Evolutionary conservation across 2,797 vertebrate genomes (phyloP).

Genomic region (Notamacropus eugenii): DNA sequence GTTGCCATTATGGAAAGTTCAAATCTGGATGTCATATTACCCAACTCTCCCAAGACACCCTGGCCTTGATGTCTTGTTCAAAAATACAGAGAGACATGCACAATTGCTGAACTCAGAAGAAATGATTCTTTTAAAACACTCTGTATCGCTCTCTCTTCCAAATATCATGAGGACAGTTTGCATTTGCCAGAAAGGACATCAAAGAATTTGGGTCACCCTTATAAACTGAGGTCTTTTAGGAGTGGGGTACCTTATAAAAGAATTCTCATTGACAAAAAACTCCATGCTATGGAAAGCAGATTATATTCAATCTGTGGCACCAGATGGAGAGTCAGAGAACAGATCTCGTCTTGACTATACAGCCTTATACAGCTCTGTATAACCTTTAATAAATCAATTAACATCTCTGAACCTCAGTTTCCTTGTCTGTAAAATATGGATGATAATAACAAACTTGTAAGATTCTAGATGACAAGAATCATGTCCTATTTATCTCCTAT

Average conservation of each 20-base stretch:
- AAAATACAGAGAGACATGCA: not conserved
- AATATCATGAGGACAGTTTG: not conserved
- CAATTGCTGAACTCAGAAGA: not conserved
- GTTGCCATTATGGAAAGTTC: slow-evolving; percentile 37
- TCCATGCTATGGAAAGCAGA: not conserved
- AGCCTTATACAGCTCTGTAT: not conserved
- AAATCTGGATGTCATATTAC: slow-evolving; percentile 38
- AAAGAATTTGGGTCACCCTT: not conserved
- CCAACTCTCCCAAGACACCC: slow-evolving; percentile 22
- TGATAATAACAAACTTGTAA: not conserved
- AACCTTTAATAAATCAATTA: not conserved
- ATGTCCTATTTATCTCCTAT: not conserved
- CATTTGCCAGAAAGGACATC: slow-evolving; percentile 40
- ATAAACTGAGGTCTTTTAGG: not conserved
- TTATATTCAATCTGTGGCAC: not conserved
- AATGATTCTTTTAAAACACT: slow-evolving; percentile 19
- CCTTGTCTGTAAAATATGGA: not conserved
- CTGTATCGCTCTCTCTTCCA: not conserved
- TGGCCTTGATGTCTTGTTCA: slow-evolving; percentile 37
- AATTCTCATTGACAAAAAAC: not conserved
- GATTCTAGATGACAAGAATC: not conserved
- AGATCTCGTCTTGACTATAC: not conserved
- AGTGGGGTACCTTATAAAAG: not conserved
- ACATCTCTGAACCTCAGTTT: not conserved
- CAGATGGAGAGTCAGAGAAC: not conserved